A percentile compares a stretch with the other conserved stretches of the same genome.
These are phyloP conservation scores for Paracanthobrama guichenoti DNA, from an alignment of 2,113 vertebrate species.

Conservation along the genomic window DNA sequence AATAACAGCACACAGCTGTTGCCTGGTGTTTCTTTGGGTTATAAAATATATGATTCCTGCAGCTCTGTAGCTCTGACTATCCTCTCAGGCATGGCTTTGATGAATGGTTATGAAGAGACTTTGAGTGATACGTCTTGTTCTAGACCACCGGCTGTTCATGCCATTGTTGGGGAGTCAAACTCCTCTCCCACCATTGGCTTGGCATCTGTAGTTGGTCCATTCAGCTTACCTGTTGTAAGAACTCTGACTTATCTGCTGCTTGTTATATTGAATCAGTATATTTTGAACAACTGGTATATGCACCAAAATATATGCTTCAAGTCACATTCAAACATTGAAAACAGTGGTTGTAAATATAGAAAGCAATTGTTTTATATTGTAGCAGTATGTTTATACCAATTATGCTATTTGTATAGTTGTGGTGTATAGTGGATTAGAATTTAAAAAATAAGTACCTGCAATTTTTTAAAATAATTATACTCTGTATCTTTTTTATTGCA, in stretches of 20 bases:
- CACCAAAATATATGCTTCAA: background rate
- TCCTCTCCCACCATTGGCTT: slow-evolving; percentile 62
- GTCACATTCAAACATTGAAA: no score
- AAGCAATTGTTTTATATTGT: background rate
- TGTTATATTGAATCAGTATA: background rate
- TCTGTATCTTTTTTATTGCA: slow-evolving; percentile 14
- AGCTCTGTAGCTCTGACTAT: slow-evolving; percentile 61
- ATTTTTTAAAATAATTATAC: no score
- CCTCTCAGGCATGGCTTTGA: slow-evolving; percentile 70
- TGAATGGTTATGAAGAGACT: slow-evolving; percentile 63
- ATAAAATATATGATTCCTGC: slow-evolving; percentile 76
- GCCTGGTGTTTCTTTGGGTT: slow-evolving; percentile 71
- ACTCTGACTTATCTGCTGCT: background rate
- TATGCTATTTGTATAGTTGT: background rate
- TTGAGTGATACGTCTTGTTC: slow-evolving; percentile 56
- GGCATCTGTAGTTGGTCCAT: slow-evolving; percentile 56
- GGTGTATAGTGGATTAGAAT: background rate
- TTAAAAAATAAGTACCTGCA: background rate
- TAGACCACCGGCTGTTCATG: slow-evolving; percentile 54
- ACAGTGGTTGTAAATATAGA: no score
- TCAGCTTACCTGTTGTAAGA: slow-evolving; percentile 62
- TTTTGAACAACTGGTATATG: no score
- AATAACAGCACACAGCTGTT: slow-evolving; percentile 69
- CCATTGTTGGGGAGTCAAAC: slow-evolving; percentile 60
- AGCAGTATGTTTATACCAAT: background rate